A percentile compares a stretch with the other conserved stretches of the same genome.
phyloP scores from a whole-genome alignment of 2,113 vertebrate genomes.

The Sorex araneus region DNA sequence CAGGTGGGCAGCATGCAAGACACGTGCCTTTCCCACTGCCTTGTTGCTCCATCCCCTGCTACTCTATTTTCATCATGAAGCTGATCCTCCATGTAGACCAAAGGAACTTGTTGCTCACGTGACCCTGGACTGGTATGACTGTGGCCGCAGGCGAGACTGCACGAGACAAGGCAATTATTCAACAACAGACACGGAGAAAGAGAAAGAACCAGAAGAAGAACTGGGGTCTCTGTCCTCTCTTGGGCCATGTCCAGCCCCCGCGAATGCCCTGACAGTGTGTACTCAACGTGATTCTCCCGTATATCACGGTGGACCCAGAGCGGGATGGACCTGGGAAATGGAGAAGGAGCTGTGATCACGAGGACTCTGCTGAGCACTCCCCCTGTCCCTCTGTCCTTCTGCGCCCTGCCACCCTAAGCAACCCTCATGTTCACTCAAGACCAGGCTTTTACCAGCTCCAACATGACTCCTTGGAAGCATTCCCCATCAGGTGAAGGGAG shows the following conservation, averaged over 20 bases:
- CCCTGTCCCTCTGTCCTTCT: no score
- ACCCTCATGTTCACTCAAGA: background rate
- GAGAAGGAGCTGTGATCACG: background rate
- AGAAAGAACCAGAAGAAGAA: background rate
- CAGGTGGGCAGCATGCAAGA: no score
- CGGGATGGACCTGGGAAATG: background rate
- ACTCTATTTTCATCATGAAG: no score
- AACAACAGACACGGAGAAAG: background rate
- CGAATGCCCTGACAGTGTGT: no score
- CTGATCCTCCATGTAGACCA: background rate
- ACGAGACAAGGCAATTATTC: background rate
- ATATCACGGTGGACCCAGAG: background rate
- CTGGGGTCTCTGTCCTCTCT: background rate
- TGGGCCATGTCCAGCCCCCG: background rate
- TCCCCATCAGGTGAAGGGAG: conserved; percentile 21
- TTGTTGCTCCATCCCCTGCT: no score
- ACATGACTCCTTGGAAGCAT: background rate
- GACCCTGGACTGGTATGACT: background rate
- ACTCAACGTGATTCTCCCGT: background rate
- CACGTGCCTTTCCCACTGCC: no score
- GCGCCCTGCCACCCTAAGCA: background rate
- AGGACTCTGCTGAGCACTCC: background rate
- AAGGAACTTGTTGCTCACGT: background rate
- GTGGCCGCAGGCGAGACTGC: background rate
- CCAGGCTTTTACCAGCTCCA: background rate